These are phyloP conservation scores for Heliopora coerulea DNA, from an alignment of 92 coral and sea anemone genomes.

Conservation along the genomic window DNA sequence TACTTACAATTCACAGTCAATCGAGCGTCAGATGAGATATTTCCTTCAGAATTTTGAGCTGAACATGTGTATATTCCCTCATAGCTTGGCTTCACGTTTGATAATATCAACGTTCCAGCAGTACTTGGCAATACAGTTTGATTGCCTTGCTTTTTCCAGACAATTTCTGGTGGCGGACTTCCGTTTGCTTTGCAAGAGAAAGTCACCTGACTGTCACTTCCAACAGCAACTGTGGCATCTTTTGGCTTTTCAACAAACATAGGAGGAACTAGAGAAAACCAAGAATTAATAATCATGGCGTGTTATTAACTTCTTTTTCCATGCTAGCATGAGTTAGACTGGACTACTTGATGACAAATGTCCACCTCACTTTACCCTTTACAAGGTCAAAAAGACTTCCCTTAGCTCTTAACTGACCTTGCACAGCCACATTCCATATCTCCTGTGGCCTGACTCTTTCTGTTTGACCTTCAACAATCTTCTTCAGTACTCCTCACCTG, in stretches of 20 bases:
- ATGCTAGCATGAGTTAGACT: no score
- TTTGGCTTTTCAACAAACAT: constrained; percentile 59
- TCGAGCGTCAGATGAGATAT: constrained; percentile 53
- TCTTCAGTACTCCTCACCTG: no score
- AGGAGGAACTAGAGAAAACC: constrained; percentile 20
- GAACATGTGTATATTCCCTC: constrained; percentile 59
- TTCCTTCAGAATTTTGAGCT: constrained; percentile 24
- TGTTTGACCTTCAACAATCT: no score
- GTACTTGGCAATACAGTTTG: constrained; percentile 47
- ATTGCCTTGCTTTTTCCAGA: constrained; percentile 68
- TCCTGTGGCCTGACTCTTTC: no score
- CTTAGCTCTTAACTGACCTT: no score
- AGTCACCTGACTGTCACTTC: constrained; percentile 61
- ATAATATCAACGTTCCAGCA: constrained; percentile 65
- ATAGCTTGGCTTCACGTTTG: constrained; percentile 55
- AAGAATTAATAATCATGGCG: background rate
- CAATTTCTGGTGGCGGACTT: constrained; percentile 65
- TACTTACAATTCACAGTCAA: constrained; percentile 77
- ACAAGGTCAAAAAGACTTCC: no score
- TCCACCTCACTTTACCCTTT: no score
- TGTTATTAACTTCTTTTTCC: no score
- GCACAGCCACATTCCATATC: no score
- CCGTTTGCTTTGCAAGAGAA: constrained; percentile 75
- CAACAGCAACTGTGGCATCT: constrained; percentile 43
- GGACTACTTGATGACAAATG: no score